phyloP scores from a whole-genome alignment of 2,113 vertebrate species.

The Limanda limanda region DNA sequence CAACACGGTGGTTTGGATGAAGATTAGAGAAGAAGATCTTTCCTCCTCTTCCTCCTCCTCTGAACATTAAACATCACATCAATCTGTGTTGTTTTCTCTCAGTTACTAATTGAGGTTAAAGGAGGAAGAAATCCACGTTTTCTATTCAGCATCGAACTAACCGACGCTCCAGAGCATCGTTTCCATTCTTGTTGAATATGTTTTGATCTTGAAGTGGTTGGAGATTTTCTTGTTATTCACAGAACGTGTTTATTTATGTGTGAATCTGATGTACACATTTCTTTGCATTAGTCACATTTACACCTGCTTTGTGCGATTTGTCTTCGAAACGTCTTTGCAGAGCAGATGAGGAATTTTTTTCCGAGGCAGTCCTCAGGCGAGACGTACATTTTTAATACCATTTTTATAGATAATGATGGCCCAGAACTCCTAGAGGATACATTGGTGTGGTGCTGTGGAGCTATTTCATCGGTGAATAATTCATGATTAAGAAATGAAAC shows the following conservation, averaged over 20 bases:
- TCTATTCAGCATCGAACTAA: too few relatives aligned
- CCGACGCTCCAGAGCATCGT: too few relatives aligned
- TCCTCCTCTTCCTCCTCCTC: too few relatives aligned
- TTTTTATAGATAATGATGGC: conserved; percentile 79
- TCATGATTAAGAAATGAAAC: conserved; percentile 80
- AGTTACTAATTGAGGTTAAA: too few relatives aligned
- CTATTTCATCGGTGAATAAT: conserved; percentile 80
- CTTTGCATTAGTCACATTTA: conserved; percentile 21
- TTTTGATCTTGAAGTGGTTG: too few relatives aligned
- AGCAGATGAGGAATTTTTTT: conserved; percentile 66
- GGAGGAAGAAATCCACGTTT: too few relatives aligned
- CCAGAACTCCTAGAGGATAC: conserved; percentile 65
- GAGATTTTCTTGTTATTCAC: too few relatives aligned
- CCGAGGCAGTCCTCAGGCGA: conserved; percentile 68
- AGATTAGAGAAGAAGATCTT: too few relatives aligned
- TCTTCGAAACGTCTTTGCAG: conserved; percentile 47
- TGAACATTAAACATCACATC: too few relatives aligned
- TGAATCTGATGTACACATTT: conserved; percentile 20
- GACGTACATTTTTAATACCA: conserved; percentile 77
- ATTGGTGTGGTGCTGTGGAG: conserved; percentile 63
- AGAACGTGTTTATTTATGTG: neutral
- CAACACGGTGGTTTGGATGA: too few relatives aligned
- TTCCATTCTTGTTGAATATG: too few relatives aligned
- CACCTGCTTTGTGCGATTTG: conserved; percentile 45
- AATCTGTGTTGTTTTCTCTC: too few relatives aligned